phyloP scores from a whole-genome alignment of 2,113 vertebrate genomes.

The Lagenorhynchus albirostris region DNA sequence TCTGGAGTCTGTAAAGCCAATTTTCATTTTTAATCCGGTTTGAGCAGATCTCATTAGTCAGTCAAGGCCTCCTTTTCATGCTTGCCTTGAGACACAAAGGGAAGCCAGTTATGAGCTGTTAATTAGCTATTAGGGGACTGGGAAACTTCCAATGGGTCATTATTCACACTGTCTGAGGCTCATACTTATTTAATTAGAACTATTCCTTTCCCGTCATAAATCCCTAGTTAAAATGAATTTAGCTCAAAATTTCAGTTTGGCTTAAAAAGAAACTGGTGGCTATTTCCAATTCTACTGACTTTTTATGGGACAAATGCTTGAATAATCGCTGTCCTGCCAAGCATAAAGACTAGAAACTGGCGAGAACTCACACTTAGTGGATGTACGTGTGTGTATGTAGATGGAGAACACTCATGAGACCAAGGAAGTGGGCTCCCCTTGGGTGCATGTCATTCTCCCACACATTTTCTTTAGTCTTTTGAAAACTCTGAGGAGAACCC shows the following conservation, averaged over 20 bases:
- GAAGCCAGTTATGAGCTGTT: constrained; percentile 65
- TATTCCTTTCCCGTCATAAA: constrained; percentile 69
- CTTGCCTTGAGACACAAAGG: constrained; percentile 65
- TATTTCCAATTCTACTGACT: constrained; percentile 43
- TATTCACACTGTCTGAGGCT: constrained; percentile 71
- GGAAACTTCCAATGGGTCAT: constrained; percentile 63
- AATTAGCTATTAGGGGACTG: constrained; percentile 75
- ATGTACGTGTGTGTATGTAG: background rate
- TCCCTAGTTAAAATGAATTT: constrained; percentile 66
- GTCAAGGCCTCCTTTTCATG: constrained; percentile 56
- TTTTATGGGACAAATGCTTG: background rate
- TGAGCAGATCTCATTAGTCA: constrained; percentile 51
- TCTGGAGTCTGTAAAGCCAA: constrained; percentile 37
- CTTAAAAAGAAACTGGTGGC: constrained; percentile 50
- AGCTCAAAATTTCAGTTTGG: constrained; percentile 26
- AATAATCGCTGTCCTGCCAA: background rate
- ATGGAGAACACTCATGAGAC: background rate
- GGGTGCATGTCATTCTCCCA: too few relatives aligned
- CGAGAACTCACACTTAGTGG: background rate
- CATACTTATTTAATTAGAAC: constrained; percentile 66
- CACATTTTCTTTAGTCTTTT: background rate
- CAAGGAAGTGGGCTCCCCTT: background rate
- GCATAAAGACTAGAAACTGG: background rate
- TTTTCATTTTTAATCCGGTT: constrained; percentile 64
- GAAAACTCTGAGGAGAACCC: background rate